Percentiles rank a stretch among this genome's conserved stretches.
Conservation (phyloP, 2,113 vertebrate species). For the Pongo pygmaeus region DNA sequence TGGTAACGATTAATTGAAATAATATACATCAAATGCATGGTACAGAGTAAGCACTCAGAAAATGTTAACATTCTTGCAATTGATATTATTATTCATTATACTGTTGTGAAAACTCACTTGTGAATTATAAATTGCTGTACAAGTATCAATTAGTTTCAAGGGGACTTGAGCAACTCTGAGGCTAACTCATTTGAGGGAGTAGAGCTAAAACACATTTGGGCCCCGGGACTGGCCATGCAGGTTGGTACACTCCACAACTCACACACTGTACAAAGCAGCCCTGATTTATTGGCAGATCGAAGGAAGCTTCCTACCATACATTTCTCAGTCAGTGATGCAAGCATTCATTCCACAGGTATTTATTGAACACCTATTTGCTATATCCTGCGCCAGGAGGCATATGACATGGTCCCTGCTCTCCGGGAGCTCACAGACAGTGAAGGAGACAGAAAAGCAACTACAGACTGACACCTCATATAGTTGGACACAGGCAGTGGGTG, state of each 20-base stretch:
- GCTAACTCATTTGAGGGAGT: not conserved
- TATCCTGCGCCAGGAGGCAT: not conserved
- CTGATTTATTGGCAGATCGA: not conserved
- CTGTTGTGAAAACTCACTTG: not conserved
- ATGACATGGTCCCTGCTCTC: not conserved
- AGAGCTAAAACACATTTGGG: not conserved
- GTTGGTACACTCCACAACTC: rapidly evolving
- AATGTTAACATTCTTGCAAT: not conserved
- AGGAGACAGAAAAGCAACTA: not conserved
- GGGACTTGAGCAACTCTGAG: not conserved
- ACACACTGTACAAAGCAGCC: rapidly evolving
- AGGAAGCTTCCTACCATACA: rapidly evolving
- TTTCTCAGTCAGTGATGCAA: rapidly evolving
- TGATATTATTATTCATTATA: not conserved
- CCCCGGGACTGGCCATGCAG: not conserved
- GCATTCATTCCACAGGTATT: rapidly evolving
- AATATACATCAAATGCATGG: too few species aligned
- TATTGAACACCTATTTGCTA: not conserved
- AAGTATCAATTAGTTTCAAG: not conserved
- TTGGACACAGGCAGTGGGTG: too few species aligned
- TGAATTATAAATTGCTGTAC: not conserved
- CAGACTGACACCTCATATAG: rapidly evolving
- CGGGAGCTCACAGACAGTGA: not conserved
- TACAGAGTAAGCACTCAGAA: not conserved
- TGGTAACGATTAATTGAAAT: not conserved